Base-by-base conservation (phyloP, 23 tunicate genomes). In the Botrylloides violaceus region DNA sequence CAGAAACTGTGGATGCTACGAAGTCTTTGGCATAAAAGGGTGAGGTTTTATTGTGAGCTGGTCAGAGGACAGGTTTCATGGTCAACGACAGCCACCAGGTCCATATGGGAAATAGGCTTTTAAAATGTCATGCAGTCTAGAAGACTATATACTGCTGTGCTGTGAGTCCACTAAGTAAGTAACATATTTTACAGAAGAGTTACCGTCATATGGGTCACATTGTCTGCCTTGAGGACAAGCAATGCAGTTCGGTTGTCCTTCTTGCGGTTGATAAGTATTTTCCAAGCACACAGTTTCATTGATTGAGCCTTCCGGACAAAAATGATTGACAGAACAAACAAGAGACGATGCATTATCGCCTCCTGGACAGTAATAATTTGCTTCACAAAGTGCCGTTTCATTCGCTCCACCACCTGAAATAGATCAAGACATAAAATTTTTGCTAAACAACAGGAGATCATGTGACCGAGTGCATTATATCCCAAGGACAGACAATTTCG, bases 281-380 rank as follows among this genome's bases (percentile, higher is more conserved):
- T 27, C 53, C 20, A 35, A 35, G 59, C 98, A 93, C 0, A 81
- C 94, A 1, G 88, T 85, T 39, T 81, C 79, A 32, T 93, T 85
- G 27, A 47, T 71, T 4, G 98, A 71, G 1, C 98, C 98, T 43
- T 72, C 89, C 1, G 94, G 95, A 66, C 98, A 93, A 47, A 39
- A 66, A 53, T 93, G 84, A 33, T 86, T 37, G n/a, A 7, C 36
- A 19, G 73, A 43, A 77, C 98, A 93, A 2, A 36, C 26, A 3
- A 60, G 48, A 26, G 58, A 30, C 4, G 83, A 71, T 5, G 78
- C 21, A 9, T 30, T 49, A 35, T 80, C 90, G 32, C 97, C 89
- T 2, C 95, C 90, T 33, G 98, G 98, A 60, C 98, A 93, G 81
- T 81, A 93, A 66, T 58, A 93, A 0, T 93, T 93, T 1, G 81